Percentiles rank a stretch among this genome's conserved stretches.
Evolutionary conservation across 2,113 vertebrate genomes (phyloP).

Genomic region (Tiliqua scincoides): DNA sequence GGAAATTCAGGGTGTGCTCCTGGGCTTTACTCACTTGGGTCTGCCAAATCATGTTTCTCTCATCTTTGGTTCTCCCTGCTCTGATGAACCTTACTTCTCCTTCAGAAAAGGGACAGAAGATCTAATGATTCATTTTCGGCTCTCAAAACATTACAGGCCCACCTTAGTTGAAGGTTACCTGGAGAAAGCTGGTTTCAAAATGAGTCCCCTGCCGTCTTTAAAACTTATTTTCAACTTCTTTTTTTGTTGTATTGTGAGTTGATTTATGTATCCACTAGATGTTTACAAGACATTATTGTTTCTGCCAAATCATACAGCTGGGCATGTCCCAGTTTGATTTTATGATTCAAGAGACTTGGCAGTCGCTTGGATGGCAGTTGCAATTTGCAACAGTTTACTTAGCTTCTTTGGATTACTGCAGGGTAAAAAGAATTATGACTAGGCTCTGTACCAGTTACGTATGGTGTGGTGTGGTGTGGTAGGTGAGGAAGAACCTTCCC

Average conservation of each 20-base stretch:
- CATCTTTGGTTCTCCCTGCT: background rate
- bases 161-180: background rate
- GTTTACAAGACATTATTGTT: slow-evolving; percentile 18
- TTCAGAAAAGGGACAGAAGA: background rate
- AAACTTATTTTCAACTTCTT: slow-evolving; percentile 44
- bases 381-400: slow-evolving; percentile 19
- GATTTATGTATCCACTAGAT: slow-evolving; percentile 46
- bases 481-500: too few species aligned
- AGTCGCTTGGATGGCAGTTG: slow-evolving; percentile 22
- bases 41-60: background rate
- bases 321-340: slow-evolving; percentile 64
- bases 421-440: slow-evolving; percentile 5
- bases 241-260: background rate
- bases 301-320: slow-evolving; percentile 56
- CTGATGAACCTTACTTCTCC: background rate
- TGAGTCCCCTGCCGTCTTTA: background rate
- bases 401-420: slow-evolving; percentile 51
- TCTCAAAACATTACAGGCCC: background rate
- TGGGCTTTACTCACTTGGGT: background rate
- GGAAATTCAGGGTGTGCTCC: background rate
- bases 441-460: background rate
- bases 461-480: too few species aligned
- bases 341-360: slow-evolving; percentile 66
- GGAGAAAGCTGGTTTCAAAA: background rate
- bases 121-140: background rate